phyloP scores from a whole-genome alignment of 37 sponge, comb jelly and placozoan genomes.

The Ephydatia muelleri region DNA sequence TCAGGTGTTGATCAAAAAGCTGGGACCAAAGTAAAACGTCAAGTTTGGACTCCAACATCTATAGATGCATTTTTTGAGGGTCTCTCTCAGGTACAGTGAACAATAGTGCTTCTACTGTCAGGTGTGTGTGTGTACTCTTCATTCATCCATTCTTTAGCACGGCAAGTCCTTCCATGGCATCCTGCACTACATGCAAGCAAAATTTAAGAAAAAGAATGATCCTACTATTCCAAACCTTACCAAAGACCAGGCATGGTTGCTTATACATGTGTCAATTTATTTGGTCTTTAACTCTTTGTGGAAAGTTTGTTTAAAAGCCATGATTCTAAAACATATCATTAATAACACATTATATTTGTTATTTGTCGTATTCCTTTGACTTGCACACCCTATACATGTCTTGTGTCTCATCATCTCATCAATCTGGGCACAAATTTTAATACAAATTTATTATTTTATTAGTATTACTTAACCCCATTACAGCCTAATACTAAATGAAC shows the following conservation, averaged over 20 bases:
- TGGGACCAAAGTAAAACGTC: slow-evolving; percentile 38
- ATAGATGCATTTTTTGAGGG: slow-evolving; percentile 55
- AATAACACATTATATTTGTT: no score
- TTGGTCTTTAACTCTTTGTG: background rate
- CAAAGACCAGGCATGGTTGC: slow-evolving; percentile 32
- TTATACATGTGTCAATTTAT: background rate
- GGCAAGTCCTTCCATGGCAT: slow-evolving; percentile 44
- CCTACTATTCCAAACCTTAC: slow-evolving; percentile 35
- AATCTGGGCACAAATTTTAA: background rate
- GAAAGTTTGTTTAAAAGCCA: background rate
- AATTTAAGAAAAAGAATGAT: slow-evolving; percentile 33
- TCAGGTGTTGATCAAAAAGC: background rate
- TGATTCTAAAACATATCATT: no score
- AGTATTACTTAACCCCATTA: no score
- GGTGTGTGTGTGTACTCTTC: background rate
- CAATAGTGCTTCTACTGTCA: background rate
- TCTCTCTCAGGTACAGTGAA: slow-evolving; percentile 29
- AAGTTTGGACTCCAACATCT: slow-evolving; percentile 39
- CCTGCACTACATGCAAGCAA: slow-evolving; percentile 44
- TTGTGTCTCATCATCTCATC: no score
- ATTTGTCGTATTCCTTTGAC: no score
- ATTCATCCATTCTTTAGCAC: slow-evolving; percentile 14
- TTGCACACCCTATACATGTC: no score
- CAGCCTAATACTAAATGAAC: no score
- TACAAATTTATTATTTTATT: background rate